A percentile compares a stretch with the other conserved stretches of the same genome.
Conservation (phyloP, 30 jellyfish, hydroid and myxozoan genomes). For the Haliclystus octoradiatus region DNA sequence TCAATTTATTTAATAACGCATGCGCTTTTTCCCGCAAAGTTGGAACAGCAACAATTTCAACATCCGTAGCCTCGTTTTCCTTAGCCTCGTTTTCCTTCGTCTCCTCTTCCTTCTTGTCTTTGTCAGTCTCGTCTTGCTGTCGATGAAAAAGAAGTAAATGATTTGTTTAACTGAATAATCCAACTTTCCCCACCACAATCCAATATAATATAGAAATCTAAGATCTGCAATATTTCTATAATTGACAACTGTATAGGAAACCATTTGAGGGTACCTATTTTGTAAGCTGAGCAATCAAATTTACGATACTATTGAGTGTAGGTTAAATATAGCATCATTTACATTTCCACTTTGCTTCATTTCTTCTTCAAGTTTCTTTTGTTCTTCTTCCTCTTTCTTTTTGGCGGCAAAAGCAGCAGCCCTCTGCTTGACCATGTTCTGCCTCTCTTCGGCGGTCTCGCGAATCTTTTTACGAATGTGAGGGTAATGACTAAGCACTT, state of each 20-base stretch:
- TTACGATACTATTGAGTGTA: too few species aligned
- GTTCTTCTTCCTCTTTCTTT: conserved; percentile 19
- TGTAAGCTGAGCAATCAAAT: too few species aligned
- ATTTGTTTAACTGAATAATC: too few species aligned
- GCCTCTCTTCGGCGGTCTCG: conserved; percentile 32
- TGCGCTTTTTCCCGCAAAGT: background rate
- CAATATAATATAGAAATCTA: too few species aligned
- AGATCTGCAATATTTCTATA: too few species aligned
- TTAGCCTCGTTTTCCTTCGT: too few species aligned
- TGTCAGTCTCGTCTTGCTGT: background rate
- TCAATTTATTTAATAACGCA: background rate
- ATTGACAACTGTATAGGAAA: too few species aligned
- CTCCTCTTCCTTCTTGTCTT: background rate
- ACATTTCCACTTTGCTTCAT: too few species aligned
- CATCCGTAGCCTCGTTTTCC: background rate
- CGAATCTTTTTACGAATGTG: conserved; percentile 22
- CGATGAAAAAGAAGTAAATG: too few species aligned
- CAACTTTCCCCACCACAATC: too few species aligned
- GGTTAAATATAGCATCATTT: too few species aligned
- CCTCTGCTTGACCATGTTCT: conserved; percentile 15
- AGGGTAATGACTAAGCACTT: conserved; percentile 48
- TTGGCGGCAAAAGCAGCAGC: conserved; percentile 17
- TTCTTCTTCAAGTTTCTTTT: conserved; percentile 13
- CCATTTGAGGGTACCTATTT: too few species aligned
- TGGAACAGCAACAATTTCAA: conserved; percentile 8